Base-by-base conservation (phyloP, 2,888 invertebrate species). In the Ichneumoninae sp. region DNA sequence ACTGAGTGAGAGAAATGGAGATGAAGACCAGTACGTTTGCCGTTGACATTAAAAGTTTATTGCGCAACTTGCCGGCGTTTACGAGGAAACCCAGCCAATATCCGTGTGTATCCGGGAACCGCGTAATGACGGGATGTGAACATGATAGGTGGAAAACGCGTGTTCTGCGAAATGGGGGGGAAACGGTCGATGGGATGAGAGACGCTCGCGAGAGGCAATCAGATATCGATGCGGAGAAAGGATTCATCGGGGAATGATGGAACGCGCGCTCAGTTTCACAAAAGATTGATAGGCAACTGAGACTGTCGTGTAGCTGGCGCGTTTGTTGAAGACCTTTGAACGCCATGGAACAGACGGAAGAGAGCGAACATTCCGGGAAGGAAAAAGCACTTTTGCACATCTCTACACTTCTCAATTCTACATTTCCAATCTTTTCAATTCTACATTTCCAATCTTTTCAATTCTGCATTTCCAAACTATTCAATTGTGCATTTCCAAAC, bases 61-160 rank as follows among this genome's bases (percentile, higher is more conserved):
- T 84, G 81, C 81, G 40, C 66, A 65, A 62, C 74, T 50, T 57
- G 65, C 70, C 75, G 81, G 74, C 78, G 66, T 84, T 81, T 81
- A 81, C 78, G 84, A 84, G 78, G 66, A 84, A 71, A 81, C 78
- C 57, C 50, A 70, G 70, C 74, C 81, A 71, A 84, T 77, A 84
- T 26, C 57, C 57, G 82, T 60, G 65, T 71, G 79, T 26, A 82
- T 83, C 75, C 6, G 66, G 68, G 50, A 82, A 72, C 75, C 52
- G 83, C 75, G 65, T 77, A 75, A 75, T 54, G 76, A 72, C 83
- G 72, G 69, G 71, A 83, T 65, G 19, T 19, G 30, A 50, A 60
- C 77, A 85, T 36, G 66, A 79, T 50, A 52, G 50, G 60, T 54
- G 54, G 44, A 30, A 40, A 68, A 30, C 52, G 54, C 44, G 77